A percentile compares a stretch with the other conserved stretches of the same genome.
phyloP scores from a whole-genome alignment of 2,888 invertebrate species.

The Myathropa florea region DNA sequence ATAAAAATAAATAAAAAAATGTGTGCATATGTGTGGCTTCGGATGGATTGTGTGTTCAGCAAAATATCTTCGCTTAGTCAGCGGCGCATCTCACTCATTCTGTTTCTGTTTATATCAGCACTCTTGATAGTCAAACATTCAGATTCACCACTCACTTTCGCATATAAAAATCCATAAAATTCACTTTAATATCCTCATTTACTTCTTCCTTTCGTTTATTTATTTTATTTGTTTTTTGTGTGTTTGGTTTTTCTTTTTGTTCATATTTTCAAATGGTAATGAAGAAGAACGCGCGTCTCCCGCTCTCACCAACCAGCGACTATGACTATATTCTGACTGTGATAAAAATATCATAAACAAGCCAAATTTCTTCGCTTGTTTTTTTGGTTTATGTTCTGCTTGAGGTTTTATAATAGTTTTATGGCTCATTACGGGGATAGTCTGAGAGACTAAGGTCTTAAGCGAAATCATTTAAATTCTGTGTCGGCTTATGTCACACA shows the following conservation, averaged over 20 bases:
- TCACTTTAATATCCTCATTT: conserved; percentile 35
- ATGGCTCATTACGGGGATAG: conserved; percentile 5
- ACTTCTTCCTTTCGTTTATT: background rate
- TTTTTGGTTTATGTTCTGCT: background rate
- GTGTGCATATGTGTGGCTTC: background rate
- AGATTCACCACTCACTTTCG: conserved; percentile 31
- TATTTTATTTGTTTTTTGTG: background rate
- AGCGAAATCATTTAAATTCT: background rate
- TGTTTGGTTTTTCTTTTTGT: background rate
- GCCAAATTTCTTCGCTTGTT: background rate
- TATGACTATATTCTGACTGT: conserved; percentile 18
- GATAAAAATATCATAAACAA: conserved; percentile 50
- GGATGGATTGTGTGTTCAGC: background rate
- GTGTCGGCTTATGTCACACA: background rate
- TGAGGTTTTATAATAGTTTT: conserved; percentile 12
- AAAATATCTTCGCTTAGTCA: conserved; percentile 12
- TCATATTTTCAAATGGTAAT: conserved; percentile 48
- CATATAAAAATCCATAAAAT: conserved; percentile 32
- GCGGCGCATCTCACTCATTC: conserved; percentile 17
- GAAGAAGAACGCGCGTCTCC: conserved; percentile 16
- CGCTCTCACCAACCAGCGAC: background rate
- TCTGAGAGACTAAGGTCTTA: background rate
- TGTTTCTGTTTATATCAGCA: conserved; percentile 14
- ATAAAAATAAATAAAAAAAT: background rate
- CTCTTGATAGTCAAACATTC: background rate